Conservation (phyloP, 2,888 invertebrate species). For the Agapostemon virescens region DNA sequence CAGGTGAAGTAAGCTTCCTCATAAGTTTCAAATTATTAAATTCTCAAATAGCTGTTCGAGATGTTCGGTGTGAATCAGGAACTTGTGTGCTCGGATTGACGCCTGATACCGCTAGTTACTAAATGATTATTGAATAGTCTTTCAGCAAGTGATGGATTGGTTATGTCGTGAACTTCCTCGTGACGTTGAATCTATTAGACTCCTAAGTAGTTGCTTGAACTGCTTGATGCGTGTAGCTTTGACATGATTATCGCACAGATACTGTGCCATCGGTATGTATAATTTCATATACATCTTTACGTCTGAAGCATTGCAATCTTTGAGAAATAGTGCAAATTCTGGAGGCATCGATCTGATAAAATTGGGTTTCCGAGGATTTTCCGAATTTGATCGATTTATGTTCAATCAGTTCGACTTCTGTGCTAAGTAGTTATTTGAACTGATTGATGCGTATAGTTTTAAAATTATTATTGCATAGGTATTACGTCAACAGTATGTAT, state of each 20-base stretch:
- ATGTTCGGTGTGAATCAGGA: background rate
- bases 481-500: background rate
- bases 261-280: background rate
- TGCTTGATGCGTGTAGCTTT: background rate
- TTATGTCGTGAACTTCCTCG: background rate
- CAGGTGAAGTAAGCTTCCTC: background rate
- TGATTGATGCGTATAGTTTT: background rate
- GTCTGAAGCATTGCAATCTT: too few relatives aligned
- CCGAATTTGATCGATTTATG: too few relatives aligned
- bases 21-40: background rate
- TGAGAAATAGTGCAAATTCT: too few relatives aligned
- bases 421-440: too few relatives aligned
- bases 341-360: too few relatives aligned
- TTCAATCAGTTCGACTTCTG: too few relatives aligned
- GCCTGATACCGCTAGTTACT: background rate
- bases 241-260: background rate
- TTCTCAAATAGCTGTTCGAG: background rate
- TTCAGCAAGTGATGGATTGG: background rate
- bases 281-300: too few relatives aligned
- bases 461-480: background rate
- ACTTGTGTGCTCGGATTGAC: background rate
- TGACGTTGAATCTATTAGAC: background rate
- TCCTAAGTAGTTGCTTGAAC: background rate
- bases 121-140: background rate
- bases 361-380: too few relatives aligned